Percentiles rank a stretch among this genome's conserved stretches.
Evolutionary conservation across 53 echinoderm and acorn worm genomes (phyloP).

Genomic region (Astropecten irregularis): DNA sequence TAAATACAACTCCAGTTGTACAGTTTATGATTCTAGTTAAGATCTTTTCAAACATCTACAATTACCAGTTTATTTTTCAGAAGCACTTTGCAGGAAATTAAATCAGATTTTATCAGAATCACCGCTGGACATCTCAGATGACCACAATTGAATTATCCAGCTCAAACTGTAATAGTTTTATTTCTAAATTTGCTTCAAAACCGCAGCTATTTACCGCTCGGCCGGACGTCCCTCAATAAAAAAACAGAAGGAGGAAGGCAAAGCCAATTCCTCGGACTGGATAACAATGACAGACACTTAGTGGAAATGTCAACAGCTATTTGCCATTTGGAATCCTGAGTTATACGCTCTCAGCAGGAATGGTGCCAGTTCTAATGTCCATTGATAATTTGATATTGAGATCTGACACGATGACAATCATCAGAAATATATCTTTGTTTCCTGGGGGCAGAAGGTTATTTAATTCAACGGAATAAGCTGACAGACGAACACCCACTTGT

Average conservation of each 20-base stretch:
- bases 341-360: slow-evolving; percentile 1
- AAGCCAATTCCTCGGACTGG: neutral
- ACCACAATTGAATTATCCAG: slow-evolving; percentile 31
- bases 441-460: no score
- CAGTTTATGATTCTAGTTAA: no score
- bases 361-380: slow-evolving; percentile 18
- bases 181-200: neutral
- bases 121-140: slow-evolving; percentile 1
- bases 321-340: slow-evolving; percentile 23
- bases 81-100: slow-evolving; percentile 14
- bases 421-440: no score
- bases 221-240: neutral
- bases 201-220: neutral
- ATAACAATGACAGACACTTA: slow-evolving; percentile 8
- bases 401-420: no score
- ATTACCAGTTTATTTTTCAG: no score
- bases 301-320: slow-evolving; percentile 35
- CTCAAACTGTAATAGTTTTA: neutral
- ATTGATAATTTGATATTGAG: neutral
- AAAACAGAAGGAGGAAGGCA: neutral
- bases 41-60: no score
- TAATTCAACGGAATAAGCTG: no score
- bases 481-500: no score
- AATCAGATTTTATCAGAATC: slow-evolving; percentile 1
- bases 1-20: no score